A percentile compares a stretch with the other conserved stretches of the same genome.
Conservation (phyloP, 2,113 vertebrate genomes). For the Sorex fumeus region DNA sequence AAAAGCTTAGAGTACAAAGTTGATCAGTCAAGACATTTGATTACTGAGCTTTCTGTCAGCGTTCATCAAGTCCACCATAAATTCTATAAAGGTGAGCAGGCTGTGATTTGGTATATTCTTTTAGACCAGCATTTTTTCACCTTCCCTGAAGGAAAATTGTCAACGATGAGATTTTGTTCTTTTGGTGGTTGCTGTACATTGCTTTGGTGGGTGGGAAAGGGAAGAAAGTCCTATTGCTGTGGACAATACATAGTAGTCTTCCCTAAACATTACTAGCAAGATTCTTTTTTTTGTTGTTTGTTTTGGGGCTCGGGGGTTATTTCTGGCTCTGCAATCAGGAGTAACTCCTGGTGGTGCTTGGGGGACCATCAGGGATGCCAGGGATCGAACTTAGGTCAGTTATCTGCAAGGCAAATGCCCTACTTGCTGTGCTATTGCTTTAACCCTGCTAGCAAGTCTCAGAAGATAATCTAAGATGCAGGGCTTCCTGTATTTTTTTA, state of each 20-base stretch:
- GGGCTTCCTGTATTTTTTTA: conserved; percentile 66
- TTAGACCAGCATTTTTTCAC: neutral
- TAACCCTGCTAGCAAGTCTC: conserved; percentile 23
- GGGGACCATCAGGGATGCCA: too few relatives aligned
- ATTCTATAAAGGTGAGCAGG: neutral
- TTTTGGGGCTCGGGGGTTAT: too few relatives aligned
- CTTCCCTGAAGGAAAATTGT: neutral
- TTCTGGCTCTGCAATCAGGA: too few relatives aligned
- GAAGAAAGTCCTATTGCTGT: neutral
- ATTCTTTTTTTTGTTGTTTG: too few relatives aligned
- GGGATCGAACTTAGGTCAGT: too few relatives aligned
- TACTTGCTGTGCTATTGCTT: neutral
- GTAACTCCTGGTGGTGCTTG: too few relatives aligned
- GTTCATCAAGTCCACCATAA: neutral
- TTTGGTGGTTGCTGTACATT: conserved; percentile 10
- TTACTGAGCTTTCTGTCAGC: neutral
- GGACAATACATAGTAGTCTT: conserved; percentile 40
- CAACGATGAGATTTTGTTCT: conserved; percentile 9
- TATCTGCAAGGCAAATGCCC: conserved; percentile 22
- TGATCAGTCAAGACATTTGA: conserved; percentile 5
- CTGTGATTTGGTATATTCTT: neutral
- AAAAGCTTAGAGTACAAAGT: neutral
- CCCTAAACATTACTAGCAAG: too few relatives aligned
- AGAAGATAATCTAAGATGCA: conserved; percentile 61
- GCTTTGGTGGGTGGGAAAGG: neutral